These are phyloP conservation scores for Rhinichthys klamathensis DNA, from an alignment of 2,113 vertebrate genomes.

Conservation along the genomic window DNA sequence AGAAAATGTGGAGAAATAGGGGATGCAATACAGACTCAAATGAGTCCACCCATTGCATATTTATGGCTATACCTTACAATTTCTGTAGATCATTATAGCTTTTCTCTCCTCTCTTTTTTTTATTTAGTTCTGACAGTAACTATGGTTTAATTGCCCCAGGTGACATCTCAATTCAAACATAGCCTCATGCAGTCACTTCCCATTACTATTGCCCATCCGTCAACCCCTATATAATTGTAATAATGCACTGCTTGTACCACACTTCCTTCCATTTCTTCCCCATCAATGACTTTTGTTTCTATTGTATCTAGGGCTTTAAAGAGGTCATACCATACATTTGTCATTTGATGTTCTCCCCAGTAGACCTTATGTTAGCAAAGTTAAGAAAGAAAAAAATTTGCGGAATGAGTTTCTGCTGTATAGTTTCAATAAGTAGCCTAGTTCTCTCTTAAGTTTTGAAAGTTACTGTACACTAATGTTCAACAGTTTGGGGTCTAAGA, in stretches of 20 bases:
- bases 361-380: not conserved
- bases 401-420: not conserved
- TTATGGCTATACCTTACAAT: not conserved
- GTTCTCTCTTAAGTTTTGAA: not conserved
- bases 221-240: not conserved
- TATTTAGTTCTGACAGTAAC: not conserved
- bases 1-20: not conserved
- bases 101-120: not conserved
- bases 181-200: constrained; percentile 4
- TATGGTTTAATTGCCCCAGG: constrained; percentile 12
- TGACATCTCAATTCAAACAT: constrained; percentile 24
- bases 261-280: not conserved
- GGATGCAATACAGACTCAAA: not conserved
- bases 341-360: not conserved
- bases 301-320: not conserved
- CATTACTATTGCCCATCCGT: not conserved
- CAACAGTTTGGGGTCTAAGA: not conserved
- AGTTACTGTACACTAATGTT: not conserved
- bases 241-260: not conserved
- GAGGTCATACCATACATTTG: not conserved
- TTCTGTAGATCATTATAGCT: not conserved
- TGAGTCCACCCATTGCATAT: not conserved
- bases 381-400: not conserved
- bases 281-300: not conserved
- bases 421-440: not conserved